A percentile compares a stretch with the other conserved stretches of the same genome.
Conservation (phyloP, 2,888 invertebrate genomes). For the Rhabditophanes sp. region DNA sequence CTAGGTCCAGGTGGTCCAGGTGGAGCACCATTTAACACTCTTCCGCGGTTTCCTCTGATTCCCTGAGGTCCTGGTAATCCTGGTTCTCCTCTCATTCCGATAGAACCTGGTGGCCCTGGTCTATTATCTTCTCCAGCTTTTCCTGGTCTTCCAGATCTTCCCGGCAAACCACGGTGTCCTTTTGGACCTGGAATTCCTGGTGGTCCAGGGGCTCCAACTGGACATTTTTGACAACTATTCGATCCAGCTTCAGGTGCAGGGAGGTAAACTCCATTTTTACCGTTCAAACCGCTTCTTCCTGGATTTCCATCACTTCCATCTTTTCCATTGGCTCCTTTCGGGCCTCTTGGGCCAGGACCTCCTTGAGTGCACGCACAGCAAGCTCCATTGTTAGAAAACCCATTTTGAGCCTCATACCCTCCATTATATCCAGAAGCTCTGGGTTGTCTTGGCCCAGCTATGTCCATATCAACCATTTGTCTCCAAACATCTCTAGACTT, state of each 20-base stretch:
- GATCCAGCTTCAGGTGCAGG: slow-evolving; percentile 21
- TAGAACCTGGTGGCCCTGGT: slow-evolving; percentile 37
- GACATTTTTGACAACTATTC: slow-evolving; percentile 28
- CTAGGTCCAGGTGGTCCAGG: slow-evolving; percentile 29
- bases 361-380: slow-evolving; percentile 42
- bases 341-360: slow-evolving; percentile 27
- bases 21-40: slow-evolving; percentile 27
- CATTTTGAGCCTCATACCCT: slow-evolving; percentile 1
- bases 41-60: slow-evolving; percentile 18
- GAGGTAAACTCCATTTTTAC: slow-evolving; percentile 20
- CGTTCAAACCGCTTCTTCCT: slow-evolving; percentile 17
- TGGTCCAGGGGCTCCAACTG: slow-evolving; percentile 29
- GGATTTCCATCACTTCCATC: slow-evolving; percentile 18
- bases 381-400: slow-evolving; percentile 19
- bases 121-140: slow-evolving; percentile 31
- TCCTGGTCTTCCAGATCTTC: slow-evolving; percentile 16
- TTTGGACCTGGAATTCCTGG: slow-evolving; percentile 33
- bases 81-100: slow-evolving; percentile 28
- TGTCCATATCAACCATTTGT: slow-evolving; percentile 16
- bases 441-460: slow-evolving; percentile 9
- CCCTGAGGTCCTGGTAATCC: slow-evolving; percentile 27
- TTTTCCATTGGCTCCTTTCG: slow-evolving; percentile 21
- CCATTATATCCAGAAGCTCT: slow-evolving; percentile 5
- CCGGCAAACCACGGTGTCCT: slow-evolving; percentile 27
- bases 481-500: slow-evolving; percentile 41